phyloP scores from a whole-genome alignment of 2,113 vertebrate species.

The Lophochroa leadbeateri region DNA sequence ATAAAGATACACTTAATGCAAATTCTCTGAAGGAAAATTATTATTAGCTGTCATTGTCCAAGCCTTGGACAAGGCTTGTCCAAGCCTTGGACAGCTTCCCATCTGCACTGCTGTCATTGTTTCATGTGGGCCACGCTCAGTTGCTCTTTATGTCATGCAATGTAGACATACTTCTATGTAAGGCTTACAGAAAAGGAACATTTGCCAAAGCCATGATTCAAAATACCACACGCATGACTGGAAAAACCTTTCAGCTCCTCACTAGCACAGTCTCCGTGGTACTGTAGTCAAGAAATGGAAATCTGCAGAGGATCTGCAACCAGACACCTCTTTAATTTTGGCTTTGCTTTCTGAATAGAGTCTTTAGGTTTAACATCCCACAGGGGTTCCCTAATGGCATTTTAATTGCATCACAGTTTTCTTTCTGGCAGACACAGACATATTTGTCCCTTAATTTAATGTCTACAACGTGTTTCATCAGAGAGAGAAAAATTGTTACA shows the following conservation, averaged over 20 bases:
- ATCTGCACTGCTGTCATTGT: neutral
- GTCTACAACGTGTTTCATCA: constrained; percentile 68
- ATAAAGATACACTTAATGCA: neutral
- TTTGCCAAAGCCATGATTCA: constrained; percentile 34
- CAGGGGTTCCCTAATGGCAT: constrained; percentile 53
- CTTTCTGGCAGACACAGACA: constrained; percentile 57
- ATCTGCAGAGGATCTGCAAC: constrained; percentile 69
- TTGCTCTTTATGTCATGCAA: neutral
- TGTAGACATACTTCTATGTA: neutral
- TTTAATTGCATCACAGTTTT: constrained; percentile 71
- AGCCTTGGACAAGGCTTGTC: neutral
- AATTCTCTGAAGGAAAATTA: neutral
- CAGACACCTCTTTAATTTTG: constrained; percentile 67
- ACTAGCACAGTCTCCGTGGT: constrained; percentile 10
- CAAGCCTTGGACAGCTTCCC: neutral
- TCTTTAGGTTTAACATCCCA: constrained; percentile 63
- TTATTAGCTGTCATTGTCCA: neutral
- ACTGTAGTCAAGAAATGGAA: constrained; percentile 50
- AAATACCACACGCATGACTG: constrained; percentile 57
- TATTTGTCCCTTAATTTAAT: constrained; percentile 67
- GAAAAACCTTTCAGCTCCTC: constrained; percentile 56
- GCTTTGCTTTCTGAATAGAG: constrained; percentile 62
- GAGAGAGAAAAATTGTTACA: constrained; percentile 53
- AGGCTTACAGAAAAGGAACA: neutral
- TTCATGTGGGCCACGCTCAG: neutral